Evolutionary conservation across 2,888 invertebrate species (phyloP), one percentile per base, ranked within the genome.

Genomic region (Caenorhabditis angaria): DNA sequence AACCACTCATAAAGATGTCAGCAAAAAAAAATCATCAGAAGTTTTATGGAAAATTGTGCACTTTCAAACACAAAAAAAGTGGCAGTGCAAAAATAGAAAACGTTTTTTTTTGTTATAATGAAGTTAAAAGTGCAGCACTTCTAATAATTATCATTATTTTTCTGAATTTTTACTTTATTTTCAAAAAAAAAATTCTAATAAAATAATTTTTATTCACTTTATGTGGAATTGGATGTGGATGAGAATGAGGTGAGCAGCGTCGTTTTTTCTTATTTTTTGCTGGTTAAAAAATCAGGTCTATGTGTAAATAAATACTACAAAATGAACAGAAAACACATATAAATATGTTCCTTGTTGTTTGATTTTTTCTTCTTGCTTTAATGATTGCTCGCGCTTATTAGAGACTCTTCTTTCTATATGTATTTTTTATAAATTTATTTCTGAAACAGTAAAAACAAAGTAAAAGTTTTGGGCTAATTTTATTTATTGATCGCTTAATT

Each of bases 361-460:
- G 41, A 41, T 41, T 41, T 6, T 41, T 41, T 41, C 14, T n/a
- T n/a, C 14, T 14, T 41, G 41, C 41, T 41, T 41, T 41, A 18
- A 41, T 41, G 41, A 41, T 41, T 41, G 41, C 41, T 41, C 41
- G n/a, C n/a, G n/a, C n/a, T n/a, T n/a, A 41, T 41, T 41, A 41
- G 18, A 41, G 41, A 41, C n/a, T n/a, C n/a, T n/a, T n/a, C n/a
- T n/a, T n/a, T n/a, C n/a, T n/a, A n/a, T n/a, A n/a, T n/a, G n/a
- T n/a, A n/a, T n/a, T n/a, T n/a, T n/a, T n/a, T n/a, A n/a, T n/a
- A n/a, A n/a, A n/a, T n/a, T n/a, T n/a, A n/a, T n/a, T n/a, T n/a
- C n/a, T n/a, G n/a, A n/a, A n/a, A n/a, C n/a, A n/a, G 41, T 18
- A 41, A 18, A 18, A 41, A 12, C 10, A 41, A 10, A 41, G 41